A percentile compares a stretch with the other conserved stretches of the same genome.
These are phyloP conservation scores for Sminthurides bifidus DNA, from an alignment of 1,140 invertebrate species.

Conservation along the genomic window DNA sequence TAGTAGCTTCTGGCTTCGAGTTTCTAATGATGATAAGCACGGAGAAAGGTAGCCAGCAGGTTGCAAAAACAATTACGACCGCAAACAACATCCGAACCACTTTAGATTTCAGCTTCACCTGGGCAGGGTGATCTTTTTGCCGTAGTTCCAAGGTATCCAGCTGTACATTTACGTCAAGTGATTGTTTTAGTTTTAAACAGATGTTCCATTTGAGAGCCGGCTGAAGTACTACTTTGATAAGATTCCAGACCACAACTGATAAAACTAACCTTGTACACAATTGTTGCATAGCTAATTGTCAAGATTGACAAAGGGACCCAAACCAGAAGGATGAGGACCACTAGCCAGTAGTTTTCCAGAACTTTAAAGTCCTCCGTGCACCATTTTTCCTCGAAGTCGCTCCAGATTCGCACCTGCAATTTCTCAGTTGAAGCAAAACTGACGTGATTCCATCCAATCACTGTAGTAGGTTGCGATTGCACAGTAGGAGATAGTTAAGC, in stretches of 20 bases:
- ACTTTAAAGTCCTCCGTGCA: constrained; percentile 51
- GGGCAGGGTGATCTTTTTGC: constrained; percentile 41
- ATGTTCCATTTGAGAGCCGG: too few species aligned
- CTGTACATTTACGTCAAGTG: constrained; percentile 38
- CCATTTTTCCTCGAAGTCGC: constrained; percentile 53
- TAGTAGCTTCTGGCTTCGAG: constrained; percentile 38
- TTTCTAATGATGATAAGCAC: constrained; percentile 49
- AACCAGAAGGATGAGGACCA: constrained; percentile 53
- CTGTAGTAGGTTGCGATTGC: too few species aligned
- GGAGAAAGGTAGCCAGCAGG: constrained; percentile 57
- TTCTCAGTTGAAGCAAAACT: constrained; percentile 23
- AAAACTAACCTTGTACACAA: constrained; percentile 47
- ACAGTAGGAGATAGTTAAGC: not conserved
- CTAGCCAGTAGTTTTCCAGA: constrained; percentile 57
- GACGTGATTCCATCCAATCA: too few species aligned
- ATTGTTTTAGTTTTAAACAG: not conserved
- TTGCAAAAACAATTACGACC: constrained; percentile 50
- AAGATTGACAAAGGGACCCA: constrained; percentile 58
- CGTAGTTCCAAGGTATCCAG: constrained; percentile 47
- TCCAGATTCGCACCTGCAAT: constrained; percentile 52
- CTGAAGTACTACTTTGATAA: too few species aligned
- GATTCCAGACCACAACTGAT: too few species aligned
- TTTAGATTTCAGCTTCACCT: constrained; percentile 48
- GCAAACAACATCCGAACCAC: constrained; percentile 57
- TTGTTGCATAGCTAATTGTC: constrained; percentile 51